Conservation (phyloP, 1,140 invertebrate genomes). For the Scaptomyza graminum region DNA sequence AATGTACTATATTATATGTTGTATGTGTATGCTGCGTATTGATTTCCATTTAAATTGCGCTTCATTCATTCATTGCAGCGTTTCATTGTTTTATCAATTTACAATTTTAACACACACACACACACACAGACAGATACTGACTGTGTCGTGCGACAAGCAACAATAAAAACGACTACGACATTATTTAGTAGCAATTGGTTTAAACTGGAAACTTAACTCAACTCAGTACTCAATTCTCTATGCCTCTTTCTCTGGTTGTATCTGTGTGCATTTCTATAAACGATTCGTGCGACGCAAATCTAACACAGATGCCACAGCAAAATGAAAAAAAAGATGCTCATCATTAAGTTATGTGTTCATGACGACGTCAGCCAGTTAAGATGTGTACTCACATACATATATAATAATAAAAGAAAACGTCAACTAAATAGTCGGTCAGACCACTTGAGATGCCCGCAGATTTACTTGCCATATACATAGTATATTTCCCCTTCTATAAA, state of each 20-base stretch:
- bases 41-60: slow-evolving; percentile 77
- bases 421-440: slow-evolving; percentile 52
- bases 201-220: slow-evolving; percentile 65
- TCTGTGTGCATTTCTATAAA: slow-evolving; percentile 59
- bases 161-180: slow-evolving; percentile 35
- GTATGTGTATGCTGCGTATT: slow-evolving; percentile 45
- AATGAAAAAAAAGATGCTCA: slow-evolving; percentile 4
- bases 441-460: slow-evolving; percentile 27
- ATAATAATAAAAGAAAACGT: slow-evolving; percentile 23
- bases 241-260: not conserved
- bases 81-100: slow-evolving; percentile 75
- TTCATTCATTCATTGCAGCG: slow-evolving; percentile 72
- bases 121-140: slow-evolving; percentile 15
- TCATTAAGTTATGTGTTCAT: slow-evolving; percentile 29
- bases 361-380: slow-evolving; percentile 36
- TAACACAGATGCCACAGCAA: slow-evolving; percentile 43
- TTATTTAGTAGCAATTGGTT: slow-evolving; percentile 69
- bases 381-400: not conserved
- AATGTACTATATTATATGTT: slow-evolving; percentile 8
- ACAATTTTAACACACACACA: slow-evolving; percentile 67
- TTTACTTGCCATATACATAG: slow-evolving; percentile 4
- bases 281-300: slow-evolving; percentile 74
- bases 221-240: not conserved
- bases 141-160: slow-evolving; percentile 25
- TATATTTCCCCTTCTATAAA: slow-evolving; percentile 1